Evolutionary conservation across 2,113 vertebrate species (phyloP), one percentile per base, ranked within the genome.

Genomic region (Hemibagrus wyckioides): DNA sequence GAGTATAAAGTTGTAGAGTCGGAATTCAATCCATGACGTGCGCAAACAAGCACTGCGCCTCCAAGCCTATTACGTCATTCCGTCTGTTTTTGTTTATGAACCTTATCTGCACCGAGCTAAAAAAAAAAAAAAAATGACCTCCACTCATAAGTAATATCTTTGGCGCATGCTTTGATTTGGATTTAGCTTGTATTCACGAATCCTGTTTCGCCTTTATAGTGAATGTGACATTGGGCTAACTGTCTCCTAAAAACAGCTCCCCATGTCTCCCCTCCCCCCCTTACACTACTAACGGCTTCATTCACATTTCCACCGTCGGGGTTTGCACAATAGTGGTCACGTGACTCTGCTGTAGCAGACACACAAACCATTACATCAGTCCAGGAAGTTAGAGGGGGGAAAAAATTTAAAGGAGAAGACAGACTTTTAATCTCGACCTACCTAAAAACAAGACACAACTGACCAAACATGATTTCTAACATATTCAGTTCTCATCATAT

Each of bases 291-390:
- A 90, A 90, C 89, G 87, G 84, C 91, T 90, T 89, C 91, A 82
- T 91, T 93, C 88, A 89, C 91, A 90, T 91, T 86, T 86, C 86
- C 65, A 83, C 87, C 83, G 86, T 88, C 85, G 76, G 86, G 77
- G 85, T 88, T 88, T 85, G 88, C 91, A 92, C 93, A 93, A 92
- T 89, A 89, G 87, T 44, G 91, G 86, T 91, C 94, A 94, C 88
- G 92, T 94, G 94, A 95, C 92, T 2, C 33, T 36, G 33, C 91
- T 80, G 89, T 89, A 77, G 4, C 44, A 48, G 92, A 94, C 93
- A 90, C 92, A 92, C 91, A 93, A 92, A 89, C 91, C 92, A 92
- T 96, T 94, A 95, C 94, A 93, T 96, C 95, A 96, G 94, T 91
- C 93, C 84, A 92, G 88, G 91, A 93, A 91, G 82, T 87, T 80